These are phyloP conservation scores for Leptonema lineaticorne DNA, from an alignment of 1,140 invertebrate species.

Conservation along the genomic window DNA sequence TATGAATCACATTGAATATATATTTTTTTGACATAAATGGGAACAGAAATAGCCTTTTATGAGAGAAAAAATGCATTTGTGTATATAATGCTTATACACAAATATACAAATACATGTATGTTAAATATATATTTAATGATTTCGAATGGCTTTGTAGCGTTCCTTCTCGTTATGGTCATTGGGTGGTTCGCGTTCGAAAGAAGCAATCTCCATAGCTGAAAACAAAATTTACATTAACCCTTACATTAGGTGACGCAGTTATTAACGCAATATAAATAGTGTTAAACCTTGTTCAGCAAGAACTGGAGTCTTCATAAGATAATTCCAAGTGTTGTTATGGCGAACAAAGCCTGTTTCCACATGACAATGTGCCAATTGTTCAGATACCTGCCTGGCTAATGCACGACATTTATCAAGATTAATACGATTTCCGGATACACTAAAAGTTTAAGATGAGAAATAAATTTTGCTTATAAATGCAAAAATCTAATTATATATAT, in stretches of 20 bases:
- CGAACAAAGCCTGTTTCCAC: conserved; percentile 42
- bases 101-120: background rate
- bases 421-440: conserved; percentile 50
- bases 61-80: background rate
- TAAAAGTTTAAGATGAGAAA: conserved; percentile 30
- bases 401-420: conserved; percentile 52
- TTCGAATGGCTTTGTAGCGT: conserved; percentile 49
- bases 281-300: conserved; percentile 48
- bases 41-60: background rate
- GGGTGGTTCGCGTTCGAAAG: conserved; percentile 53
- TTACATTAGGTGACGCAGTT: background rate
- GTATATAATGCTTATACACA: background rate
- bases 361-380: conserved; percentile 47
- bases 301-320: conserved; percentile 48
- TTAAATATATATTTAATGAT: conserved; percentile 10
- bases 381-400: conserved; percentile 49
- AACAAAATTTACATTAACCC: conserved; percentile 20
- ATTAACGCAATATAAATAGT: background rate
- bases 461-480: background rate
- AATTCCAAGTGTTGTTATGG: conserved; percentile 47
- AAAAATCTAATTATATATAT: background rate
- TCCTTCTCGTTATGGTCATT: conserved; percentile 54
- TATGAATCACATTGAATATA: background rate
- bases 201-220: conserved; percentile 51
- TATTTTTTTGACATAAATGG: background rate